Evolutionary conservation across 2,797 vertebrate species (phyloP).

Genomic region (Emys orbicularis): DNA sequence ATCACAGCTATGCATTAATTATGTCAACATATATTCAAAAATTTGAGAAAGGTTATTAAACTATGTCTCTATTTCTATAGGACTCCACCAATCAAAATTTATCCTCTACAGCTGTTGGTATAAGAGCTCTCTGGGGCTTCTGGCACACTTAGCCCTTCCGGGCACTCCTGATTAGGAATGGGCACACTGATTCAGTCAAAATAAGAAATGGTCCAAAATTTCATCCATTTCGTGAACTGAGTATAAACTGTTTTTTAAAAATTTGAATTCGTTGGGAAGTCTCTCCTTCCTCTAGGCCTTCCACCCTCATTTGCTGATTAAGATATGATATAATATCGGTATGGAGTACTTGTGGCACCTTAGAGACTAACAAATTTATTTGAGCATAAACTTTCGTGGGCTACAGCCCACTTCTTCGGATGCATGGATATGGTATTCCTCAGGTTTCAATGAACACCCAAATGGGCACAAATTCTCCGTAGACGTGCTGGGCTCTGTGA

Average conservation of each 20-base stretch:
- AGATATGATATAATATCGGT: background rate
- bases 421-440: background rate
- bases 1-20: too few species aligned
- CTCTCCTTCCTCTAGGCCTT: background rate
- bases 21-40: background rate
- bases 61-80: background rate
- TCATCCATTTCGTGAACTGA: background rate
- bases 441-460: background rate
- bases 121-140: background rate
- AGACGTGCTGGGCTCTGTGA: background rate
- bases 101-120: background rate
- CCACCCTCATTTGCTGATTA: background rate
- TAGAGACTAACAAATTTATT: too few species aligned
- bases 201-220: background rate
- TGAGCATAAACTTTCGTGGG: too few species aligned
- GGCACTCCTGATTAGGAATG: background rate
- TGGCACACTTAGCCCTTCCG: background rate
- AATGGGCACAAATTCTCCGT: background rate
- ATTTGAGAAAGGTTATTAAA: background rate
- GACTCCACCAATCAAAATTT: background rate
- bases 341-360: too few species aligned
- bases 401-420: too few species aligned
- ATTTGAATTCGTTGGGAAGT: background rate
- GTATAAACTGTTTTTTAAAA: background rate
- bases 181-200: background rate